Evolutionary conservation across 2,797 vertebrate species (phyloP).

Genomic region (Catharus ustulatus): DNA sequence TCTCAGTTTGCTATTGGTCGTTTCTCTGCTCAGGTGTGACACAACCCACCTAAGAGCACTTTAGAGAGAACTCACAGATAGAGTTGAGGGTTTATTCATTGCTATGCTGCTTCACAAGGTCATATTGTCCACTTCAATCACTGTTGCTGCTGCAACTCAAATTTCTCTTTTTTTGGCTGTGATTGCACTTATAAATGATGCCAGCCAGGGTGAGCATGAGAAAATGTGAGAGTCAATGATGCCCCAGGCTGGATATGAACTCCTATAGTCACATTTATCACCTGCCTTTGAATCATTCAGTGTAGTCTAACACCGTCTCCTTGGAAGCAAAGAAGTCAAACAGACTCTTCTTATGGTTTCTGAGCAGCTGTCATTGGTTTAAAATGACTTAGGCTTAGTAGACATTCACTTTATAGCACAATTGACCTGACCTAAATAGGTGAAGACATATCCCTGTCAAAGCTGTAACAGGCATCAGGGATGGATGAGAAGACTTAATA

Average conservation of each 20-base stretch:
- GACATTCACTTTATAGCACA: neutral
- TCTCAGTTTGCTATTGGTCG: neutral
- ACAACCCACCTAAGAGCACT: neutral
- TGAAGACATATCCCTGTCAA: neutral
- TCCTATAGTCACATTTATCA: neutral
- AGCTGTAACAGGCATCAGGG: neutral
- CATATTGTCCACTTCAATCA: neutral
- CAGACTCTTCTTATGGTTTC: neutral
- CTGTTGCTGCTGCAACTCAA: neutral
- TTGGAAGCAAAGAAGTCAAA: conserved; percentile 24
- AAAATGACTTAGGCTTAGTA: neutral
- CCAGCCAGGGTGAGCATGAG: neutral
- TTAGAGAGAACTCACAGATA: neutral
- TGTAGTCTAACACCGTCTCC: neutral
- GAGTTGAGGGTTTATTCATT: neutral
- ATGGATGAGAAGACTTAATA: neutral
- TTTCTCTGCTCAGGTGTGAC: neutral
- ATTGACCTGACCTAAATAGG: neutral
- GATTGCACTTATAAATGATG: neutral
- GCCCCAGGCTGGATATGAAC: neutral
- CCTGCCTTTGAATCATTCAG: conserved; percentile 30
- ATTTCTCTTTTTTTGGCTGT: neutral
- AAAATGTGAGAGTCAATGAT: neutral
- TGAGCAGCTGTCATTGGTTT: conserved; percentile 5
- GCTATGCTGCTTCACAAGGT: neutral